Evolutionary conservation across 2,888 invertebrate genomes (phyloP), one percentile per base, ranked within the genome.

Genomic region (Scrobipalpa atriplicella): DNA sequence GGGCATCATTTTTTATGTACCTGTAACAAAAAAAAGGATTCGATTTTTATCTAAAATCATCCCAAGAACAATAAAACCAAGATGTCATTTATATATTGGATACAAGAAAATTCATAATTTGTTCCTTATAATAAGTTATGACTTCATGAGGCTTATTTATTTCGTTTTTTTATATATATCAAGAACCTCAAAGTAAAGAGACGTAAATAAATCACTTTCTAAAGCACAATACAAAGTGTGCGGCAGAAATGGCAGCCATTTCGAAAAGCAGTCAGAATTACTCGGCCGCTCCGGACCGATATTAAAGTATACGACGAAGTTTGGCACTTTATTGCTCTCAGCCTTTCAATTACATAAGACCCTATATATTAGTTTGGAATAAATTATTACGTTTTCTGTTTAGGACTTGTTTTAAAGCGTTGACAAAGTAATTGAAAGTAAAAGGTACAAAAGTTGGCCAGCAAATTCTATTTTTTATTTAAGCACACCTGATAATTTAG

Each of bases 21-120:
- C 73, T 73, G 72, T 7, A 73, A 75, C 21, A 47, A 47, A 71
- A 66, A 68, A 51, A 19, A n/a, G n/a, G n/a, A n/a, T n/a, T n/a
- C n/a, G n/a, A n/a, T n/a, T n/a, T n/a, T n/a, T n/a, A n/a, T n/a
- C n/a, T n/a, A n/a, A n/a, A n/a, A n/a, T n/a, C n/a, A n/a, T n/a
- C n/a, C n/a, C n/a, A n/a, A n/a, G n/a, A n/a, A n/a, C n/a, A n/a
- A n/a, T n/a, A n/a, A n/a, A n/a, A n/a, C n/a, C n/a, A n/a, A 29
- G 29, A 29, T 29, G 29, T 5, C 29, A 29, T 5, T n/a, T n/a
- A 29, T 2, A 29, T 29, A 29, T 29, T 29, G 29, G 29, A 29
- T 29, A 29, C 29, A 29, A 29, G 29, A 29, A 29, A 29, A 29
- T 29, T 29, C 2, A 29, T 29, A 29, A 29, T 5, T 2, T 29